Percentiles rank a stretch among this genome's conserved stretches.
These are phyloP conservation scores for Drosophila equinoxialis DNA, from an alignment of 1,140 invertebrate genomes.

Conservation along the genomic window DNA sequence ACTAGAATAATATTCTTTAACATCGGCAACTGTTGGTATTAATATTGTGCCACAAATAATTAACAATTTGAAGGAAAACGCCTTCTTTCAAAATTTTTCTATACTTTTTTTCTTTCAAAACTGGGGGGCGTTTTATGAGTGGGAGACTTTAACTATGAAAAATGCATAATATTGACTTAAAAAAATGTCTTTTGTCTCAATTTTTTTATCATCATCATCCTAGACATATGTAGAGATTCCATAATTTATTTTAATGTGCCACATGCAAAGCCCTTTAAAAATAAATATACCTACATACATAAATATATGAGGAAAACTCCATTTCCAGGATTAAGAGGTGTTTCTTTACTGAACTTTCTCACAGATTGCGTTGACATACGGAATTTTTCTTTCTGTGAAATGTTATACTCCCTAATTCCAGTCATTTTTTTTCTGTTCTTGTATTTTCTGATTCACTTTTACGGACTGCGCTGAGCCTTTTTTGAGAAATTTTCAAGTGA, in stretches of 20 bases:
- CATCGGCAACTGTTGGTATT: not conserved
- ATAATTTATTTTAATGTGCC: slow-evolving; percentile 67
- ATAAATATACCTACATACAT: not conserved
- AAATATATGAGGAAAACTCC: not conserved
- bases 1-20: not conserved
- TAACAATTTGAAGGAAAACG: not conserved
- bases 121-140: not conserved
- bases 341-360: slow-evolving; percentile 59
- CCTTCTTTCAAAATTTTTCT: not conserved
- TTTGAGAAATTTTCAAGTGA: slow-evolving; percentile 72
- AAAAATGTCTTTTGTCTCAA: slow-evolving; percentile 15
- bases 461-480: slow-evolving; percentile 9
- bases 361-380: slow-evolving; percentile 57
- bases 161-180: not conserved
- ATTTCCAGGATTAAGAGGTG: slow-evolving; percentile 47
- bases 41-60: not conserved
- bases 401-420: slow-evolving; percentile 61
- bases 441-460: slow-evolving; percentile 36
- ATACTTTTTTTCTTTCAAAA: not conserved
- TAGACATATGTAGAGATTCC: slow-evolving; percentile 58
- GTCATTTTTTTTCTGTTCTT: slow-evolving; percentile 44
- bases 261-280: slow-evolving; percentile 54
- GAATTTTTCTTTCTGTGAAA: slow-evolving; percentile 40
- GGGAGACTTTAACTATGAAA: slow-evolving; percentile 50
- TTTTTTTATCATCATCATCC: slow-evolving; percentile 48